Evolutionary conservation across 2,113 vertebrate species (phyloP).

Genomic region (Psephotus haematonotus): DNA sequence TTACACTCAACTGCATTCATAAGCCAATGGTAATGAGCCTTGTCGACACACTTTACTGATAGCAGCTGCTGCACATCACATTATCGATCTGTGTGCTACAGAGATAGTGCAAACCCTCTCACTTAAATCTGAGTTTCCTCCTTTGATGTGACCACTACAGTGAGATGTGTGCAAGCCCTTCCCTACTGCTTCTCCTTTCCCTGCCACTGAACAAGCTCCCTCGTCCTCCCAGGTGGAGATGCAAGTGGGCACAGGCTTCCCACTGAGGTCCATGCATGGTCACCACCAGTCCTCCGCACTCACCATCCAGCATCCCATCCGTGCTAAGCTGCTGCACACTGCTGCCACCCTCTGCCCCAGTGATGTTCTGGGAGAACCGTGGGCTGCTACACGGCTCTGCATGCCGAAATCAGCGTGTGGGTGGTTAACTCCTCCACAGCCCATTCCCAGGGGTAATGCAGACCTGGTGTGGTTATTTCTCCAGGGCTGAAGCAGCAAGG

Average conservation of each 20-base stretch:
- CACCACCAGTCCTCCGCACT: rapidly evolving
- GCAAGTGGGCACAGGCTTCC: background rate
- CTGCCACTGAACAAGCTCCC: background rate
- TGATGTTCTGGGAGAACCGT: background rate
- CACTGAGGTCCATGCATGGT: rapidly evolving
- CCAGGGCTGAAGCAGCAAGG: background rate
- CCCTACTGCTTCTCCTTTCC: background rate
- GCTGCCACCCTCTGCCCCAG: background rate
- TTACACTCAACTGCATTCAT: background rate
- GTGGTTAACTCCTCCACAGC: background rate
- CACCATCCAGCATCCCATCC: background rate
- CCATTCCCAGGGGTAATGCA: background rate
- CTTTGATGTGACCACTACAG: rapidly evolving
- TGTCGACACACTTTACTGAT: background rate
- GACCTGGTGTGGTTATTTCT: background rate
- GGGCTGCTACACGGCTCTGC: background rate
- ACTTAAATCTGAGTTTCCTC: background rate
- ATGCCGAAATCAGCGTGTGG: background rate
- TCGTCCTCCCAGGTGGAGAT: background rate
- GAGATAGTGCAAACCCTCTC: background rate
- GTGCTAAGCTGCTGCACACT: rapidly evolving
- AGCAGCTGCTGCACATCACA: background rate
- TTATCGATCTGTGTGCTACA: background rate
- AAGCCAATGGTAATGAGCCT: background rate
- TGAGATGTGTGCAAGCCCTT: rapidly evolving